Conservation (phyloP, 2,797 vertebrate genomes). For the Emydoidea blandingii region DNA sequence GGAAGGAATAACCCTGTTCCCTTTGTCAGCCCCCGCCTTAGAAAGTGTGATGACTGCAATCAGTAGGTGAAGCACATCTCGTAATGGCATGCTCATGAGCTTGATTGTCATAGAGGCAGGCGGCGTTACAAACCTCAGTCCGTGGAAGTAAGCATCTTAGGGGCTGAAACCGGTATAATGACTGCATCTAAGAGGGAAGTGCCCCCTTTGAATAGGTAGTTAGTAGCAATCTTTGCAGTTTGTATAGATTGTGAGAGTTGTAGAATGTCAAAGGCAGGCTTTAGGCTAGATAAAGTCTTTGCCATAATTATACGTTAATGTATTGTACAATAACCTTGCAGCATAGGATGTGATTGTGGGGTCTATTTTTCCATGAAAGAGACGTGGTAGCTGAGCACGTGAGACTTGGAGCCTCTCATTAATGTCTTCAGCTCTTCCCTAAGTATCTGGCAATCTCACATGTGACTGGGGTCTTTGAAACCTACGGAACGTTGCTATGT, state of each 20-base stretch:
- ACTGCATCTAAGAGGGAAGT: background rate
- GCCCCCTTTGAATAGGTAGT: background rate
- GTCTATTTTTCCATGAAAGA: background rate
- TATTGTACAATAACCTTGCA: background rate
- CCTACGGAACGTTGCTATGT: background rate
- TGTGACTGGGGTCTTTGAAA: background rate
- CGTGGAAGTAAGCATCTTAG: background rate
- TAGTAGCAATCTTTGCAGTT: background rate
- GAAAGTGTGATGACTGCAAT: background rate
- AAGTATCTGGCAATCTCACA: background rate
- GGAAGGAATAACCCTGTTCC: background rate
- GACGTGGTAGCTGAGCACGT: background rate
- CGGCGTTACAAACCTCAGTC: background rate
- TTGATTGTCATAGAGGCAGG: background rate
- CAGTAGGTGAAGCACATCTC: background rate
- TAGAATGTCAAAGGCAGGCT: background rate
- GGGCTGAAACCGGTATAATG: background rate
- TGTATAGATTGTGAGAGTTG: background rate
- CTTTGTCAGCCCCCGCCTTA: background rate
- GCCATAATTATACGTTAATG: background rate
- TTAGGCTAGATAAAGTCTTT: background rate
- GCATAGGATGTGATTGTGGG: no score
- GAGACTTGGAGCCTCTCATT: background rate
- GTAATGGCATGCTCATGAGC: background rate
- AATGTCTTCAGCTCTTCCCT: background rate